Evolutionary conservation across 2,888 invertebrate genomes (phyloP), one percentile per base, ranked within the genome.

Genomic region (Meloe dianella): DNA sequence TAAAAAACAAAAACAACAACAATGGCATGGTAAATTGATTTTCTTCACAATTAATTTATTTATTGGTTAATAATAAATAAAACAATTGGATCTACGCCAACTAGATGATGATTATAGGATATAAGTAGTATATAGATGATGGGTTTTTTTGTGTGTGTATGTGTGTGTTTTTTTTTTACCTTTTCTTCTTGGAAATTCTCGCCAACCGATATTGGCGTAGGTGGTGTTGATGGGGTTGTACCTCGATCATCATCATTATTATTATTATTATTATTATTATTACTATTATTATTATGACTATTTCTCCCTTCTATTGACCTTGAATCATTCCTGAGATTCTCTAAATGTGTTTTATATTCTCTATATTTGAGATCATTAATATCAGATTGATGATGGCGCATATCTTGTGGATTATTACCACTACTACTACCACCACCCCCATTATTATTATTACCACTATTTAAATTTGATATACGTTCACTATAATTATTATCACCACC

Each of bases 181-280:
- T 84, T 84, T 79, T 84, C 84, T 73, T 83, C 84, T 72, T 81
- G 82, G 75, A 84, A 84, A 74, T 81, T 83, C 72, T 84, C 84
- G 68, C 83, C 84, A 72, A 84, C 84, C 41, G 83, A 83, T 32
- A 84, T 77, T 57, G 85, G 85, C 73, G 85, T 85, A 69, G 84
- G 84, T 64, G 85, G 85, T 71, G 85, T 84, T 68, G 84, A 82
- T 69, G 85, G 83, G 66, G 83, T 83, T 61, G 76, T 71, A 67
- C 84, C 81, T 73, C 82, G 75, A 58, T 80, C 81, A 63, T 81
- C 82, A 66, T 80, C 81, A 47, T 47, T 47, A 47, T 47, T 47
- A 47, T 47, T 47, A 47, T 47, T 47, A 73, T 56, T 70, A 64
- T 76, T 72, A 51, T 71, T 73, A 60, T 69, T 71, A 67, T 69